Percentiles rank a stretch among this genome's conserved stretches.
Conservation (phyloP, 1,140 invertebrate species). For the Drosophila pruinosa region DNA sequence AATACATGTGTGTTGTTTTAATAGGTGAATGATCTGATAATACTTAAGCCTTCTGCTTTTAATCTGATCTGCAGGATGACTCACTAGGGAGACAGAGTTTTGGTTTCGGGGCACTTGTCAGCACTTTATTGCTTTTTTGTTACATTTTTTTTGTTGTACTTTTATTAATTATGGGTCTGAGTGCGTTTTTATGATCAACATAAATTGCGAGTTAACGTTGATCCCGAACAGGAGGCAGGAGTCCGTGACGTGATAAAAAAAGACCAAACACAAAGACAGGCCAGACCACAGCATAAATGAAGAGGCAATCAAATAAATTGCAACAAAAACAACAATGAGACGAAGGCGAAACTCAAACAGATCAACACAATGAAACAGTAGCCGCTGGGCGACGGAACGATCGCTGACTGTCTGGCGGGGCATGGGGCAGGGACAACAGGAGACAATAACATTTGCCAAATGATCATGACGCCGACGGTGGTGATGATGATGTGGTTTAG, state of each 20-base stretch:
- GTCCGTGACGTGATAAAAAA: slow-evolving; percentile 41
- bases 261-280: neutral
- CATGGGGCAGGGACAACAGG: neutral
- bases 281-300: slow-evolving; percentile 33
- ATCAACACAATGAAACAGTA: slow-evolving; percentile 31
- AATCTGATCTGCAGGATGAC: neutral
- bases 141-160: slow-evolving; percentile 23
- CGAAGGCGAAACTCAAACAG: slow-evolving; percentile 1
- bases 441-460: slow-evolving; percentile 46
- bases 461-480: slow-evolving; percentile 15
- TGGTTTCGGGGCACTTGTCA: slow-evolving; percentile 59
- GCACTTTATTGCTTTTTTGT: slow-evolving; percentile 59
- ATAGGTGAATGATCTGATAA: neutral
- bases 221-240: slow-evolving; percentile 20
- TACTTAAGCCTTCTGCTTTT: neutral
- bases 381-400: slow-evolving; percentile 6
- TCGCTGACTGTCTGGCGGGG: slow-evolving; percentile 8
- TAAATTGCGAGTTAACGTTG: slow-evolving; percentile 74
- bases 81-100: neutral
- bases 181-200: slow-evolving; percentile 73
- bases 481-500: slow-evolving; percentile 27
- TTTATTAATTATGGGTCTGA: slow-evolving; percentile 74
- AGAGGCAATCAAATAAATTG: slow-evolving; percentile 80
- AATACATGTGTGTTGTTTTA: no score
- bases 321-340: slow-evolving; percentile 13